Conservation (phyloP, 2,888 invertebrate genomes). For the Microctonus hyperodae region DNA sequence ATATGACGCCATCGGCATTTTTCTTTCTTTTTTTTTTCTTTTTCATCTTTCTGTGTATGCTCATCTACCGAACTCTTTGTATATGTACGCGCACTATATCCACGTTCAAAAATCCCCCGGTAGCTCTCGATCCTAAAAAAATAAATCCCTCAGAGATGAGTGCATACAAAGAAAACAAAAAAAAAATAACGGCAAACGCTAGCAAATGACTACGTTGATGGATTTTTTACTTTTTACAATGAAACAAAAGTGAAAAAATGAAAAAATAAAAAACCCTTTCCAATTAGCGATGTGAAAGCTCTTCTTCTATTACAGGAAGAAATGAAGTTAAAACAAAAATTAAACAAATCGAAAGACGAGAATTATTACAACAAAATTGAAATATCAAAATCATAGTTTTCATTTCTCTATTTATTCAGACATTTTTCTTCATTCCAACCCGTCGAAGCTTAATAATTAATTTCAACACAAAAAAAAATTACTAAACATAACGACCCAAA, state of each 20-base stretch:
- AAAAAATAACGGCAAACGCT: background rate
- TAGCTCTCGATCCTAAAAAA: background rate
- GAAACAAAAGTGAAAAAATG: too few species aligned
- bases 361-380: too few species aligned
- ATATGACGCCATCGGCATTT: background rate
- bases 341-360: too few species aligned
- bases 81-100: background rate
- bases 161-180: background rate
- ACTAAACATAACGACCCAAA: too few species aligned
- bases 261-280: background rate
- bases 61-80: background rate
- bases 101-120: slow-evolving; percentile 2
- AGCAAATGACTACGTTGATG: background rate
- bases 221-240: background rate
- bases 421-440: too few species aligned
- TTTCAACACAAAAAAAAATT: too few species aligned
- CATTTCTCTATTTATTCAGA: too few species aligned
- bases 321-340: too few species aligned
- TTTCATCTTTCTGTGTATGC: background rate
- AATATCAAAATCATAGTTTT: too few species aligned
- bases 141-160: background rate
- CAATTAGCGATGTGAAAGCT: background rate
- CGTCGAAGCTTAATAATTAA: too few species aligned
- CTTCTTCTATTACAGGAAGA: too few species aligned
- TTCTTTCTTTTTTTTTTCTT: slow-evolving; percentile 5